Evolutionary conservation across 2,797 vertebrate species (phyloP), one percentile per base, ranked within the genome.

Genomic region (Dallia pectoralis): DNA sequence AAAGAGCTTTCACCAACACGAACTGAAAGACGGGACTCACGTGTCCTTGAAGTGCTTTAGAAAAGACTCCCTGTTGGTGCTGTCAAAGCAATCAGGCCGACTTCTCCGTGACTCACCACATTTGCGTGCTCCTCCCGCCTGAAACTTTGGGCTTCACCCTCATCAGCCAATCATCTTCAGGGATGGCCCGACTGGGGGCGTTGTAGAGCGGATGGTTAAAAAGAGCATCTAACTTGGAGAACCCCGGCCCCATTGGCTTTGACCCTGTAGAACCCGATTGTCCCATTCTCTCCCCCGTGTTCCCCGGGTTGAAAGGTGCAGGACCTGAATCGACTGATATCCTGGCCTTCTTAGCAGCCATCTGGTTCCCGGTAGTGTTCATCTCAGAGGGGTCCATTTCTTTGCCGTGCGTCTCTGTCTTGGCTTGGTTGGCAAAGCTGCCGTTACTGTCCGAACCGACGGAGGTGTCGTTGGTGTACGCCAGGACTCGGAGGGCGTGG

Each of bases 141-240:
- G 86, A 87, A 84, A 77, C 86, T 85, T 89, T 86, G 48, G 91
- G 77, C 70, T 93, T 93, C 68, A 93, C 72, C 0, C 75, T 87
- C 71, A 96, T 89, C 72, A 97, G 91, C 82, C 89, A 88, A 86
- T 96, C 95, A 0, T 92, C 91, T 29, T 94, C 91, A 0, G 78
- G 81, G 65, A 92, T 61, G 1, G 81, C 59, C 0, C 86, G 87
- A 11, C 64, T 7, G 0, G 86, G 89, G 59, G 84, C 56, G 33
- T 91, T 92, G 85, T 95, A 95, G 4, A 95, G 90, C 0, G 92
- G 91, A 75, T 97, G 95, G 53, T 91, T 25, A 40, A 94, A 95
- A 59, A 96, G 89, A 0, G 88, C 89, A 0, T 79, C 77, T 81
- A 95, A 80, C 78, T 94, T 95, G 7, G 84, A 72, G 44, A 77